Evolutionary conservation across 1,140 invertebrate genomes (phyloP).

Genomic region (Musca vetustissima): DNA sequence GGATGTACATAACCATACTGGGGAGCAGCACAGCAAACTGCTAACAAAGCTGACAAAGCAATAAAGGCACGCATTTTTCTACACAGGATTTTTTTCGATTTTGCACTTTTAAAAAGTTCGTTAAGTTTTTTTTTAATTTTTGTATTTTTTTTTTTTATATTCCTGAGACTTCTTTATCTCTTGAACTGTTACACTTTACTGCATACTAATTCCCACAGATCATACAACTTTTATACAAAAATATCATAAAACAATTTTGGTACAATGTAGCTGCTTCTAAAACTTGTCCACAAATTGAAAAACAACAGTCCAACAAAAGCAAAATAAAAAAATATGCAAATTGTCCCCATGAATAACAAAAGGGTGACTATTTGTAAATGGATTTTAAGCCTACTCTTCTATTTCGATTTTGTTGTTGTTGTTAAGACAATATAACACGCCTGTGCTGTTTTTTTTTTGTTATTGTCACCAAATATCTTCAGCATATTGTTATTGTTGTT

Average conservation of each 20-base stretch:
- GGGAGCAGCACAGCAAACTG: constrained; percentile 33
- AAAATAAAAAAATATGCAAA: constrained; percentile 9
- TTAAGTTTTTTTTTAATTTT: not conserved
- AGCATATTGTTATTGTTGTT: no score
- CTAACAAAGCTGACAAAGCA: constrained; percentile 29
- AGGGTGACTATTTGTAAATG: not conserved
- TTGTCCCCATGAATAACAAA: not conserved
- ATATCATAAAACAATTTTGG: not conserved
- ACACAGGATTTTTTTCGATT: not conserved
- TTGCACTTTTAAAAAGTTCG: not conserved
- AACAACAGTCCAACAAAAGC: no score
- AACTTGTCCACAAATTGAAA: constrained; percentile 4
- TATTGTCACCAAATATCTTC: no score
- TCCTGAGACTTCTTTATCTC: not conserved
- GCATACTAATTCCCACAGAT: constrained; percentile 7
- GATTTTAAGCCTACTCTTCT: constrained; percentile 12
- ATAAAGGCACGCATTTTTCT: constrained; percentile 28
- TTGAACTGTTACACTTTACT: constrained; percentile 12
- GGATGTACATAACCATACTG: constrained; percentile 44
- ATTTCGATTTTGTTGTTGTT: not conserved
- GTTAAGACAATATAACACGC: not conserved
- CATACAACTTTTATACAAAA: constrained; percentile 13
- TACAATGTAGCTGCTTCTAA: not conserved
- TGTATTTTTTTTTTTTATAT: not conserved
- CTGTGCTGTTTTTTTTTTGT: not conserved